These are phyloP conservation scores for Orius laevigatus DNA, from an alignment of 1,140 invertebrate genomes.

Conservation along the genomic window DNA sequence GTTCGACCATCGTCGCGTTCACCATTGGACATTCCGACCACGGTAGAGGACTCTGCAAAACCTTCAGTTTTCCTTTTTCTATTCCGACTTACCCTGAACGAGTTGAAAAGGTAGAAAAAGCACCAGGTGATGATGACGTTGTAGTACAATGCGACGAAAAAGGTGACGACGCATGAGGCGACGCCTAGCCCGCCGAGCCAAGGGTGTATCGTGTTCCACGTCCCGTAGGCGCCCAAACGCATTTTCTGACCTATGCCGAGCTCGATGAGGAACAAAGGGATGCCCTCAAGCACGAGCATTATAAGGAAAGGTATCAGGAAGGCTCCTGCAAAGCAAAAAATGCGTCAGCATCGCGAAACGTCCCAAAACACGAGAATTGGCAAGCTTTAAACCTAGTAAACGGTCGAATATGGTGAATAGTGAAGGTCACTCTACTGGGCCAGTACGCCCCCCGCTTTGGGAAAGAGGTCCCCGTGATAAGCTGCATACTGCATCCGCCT, in stretches of 20 bases:
- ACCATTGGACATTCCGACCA: constrained; percentile 65
- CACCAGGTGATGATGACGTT: constrained; percentile 99
- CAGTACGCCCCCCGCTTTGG: too few species aligned
- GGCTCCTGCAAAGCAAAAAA: constrained; percentile 53
- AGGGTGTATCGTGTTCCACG: constrained; percentile 88
- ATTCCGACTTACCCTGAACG: constrained; percentile 51
- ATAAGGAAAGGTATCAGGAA: constrained; percentile 93
- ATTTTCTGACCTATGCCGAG: constrained; percentile 84
- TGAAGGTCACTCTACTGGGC: too few species aligned
- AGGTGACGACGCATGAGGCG: constrained; percentile 74
- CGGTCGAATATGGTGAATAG: too few species aligned
- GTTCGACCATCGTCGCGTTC: constrained; percentile 48
- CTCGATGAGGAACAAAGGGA: constrained; percentile 86
- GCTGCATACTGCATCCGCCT: too few species aligned
- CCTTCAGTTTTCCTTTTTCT: constrained; percentile 3
- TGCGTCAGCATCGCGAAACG: too few species aligned
- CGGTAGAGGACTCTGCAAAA: constrained; percentile 53
- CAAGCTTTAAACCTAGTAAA: too few species aligned
- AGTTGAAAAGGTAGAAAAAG: constrained; percentile 87
- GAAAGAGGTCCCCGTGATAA: too few species aligned
- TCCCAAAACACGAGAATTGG: too few species aligned
- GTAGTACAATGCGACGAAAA: constrained; percentile 84
- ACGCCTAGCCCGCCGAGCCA: constrained; percentile 82
- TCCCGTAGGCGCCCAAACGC: constrained; percentile 72
- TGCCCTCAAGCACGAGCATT: constrained; percentile 83